Conservation (phyloP, 2,113 vertebrate species). For the Himantopus leucocephalus region DNA sequence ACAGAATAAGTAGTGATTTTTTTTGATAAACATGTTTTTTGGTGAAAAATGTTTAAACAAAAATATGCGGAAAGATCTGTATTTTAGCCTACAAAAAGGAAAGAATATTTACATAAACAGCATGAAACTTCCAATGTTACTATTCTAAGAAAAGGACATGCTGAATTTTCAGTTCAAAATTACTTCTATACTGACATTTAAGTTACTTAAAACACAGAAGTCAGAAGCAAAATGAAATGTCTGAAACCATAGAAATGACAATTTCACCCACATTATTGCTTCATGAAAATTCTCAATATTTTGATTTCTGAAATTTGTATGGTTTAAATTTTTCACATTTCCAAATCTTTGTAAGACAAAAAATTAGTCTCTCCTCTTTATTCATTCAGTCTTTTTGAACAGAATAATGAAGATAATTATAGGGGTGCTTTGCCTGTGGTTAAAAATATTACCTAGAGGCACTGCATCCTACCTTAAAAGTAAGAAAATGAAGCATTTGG, state of each 20-base stretch:
- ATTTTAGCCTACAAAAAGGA: background rate
- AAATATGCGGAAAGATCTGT: background rate
- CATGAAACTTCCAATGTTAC: background rate
- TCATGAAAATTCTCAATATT: background rate
- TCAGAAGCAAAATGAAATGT: background rate
- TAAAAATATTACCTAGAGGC: background rate
- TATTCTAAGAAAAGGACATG: background rate
- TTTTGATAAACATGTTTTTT: background rate
- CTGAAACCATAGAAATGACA: background rate
- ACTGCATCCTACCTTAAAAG: background rate
- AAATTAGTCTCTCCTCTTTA: background rate
- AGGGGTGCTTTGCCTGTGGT: background rate
- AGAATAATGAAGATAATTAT: background rate
- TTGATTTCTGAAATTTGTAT: background rate
- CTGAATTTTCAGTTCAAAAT: background rate
- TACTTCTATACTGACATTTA: background rate
- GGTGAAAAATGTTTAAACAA: background rate
- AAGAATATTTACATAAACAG: background rate
- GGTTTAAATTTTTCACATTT: background rate
- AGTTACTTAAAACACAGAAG: background rate
- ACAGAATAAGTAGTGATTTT: background rate
- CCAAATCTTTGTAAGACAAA: background rate
- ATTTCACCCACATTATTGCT: background rate
- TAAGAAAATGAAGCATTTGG: background rate
- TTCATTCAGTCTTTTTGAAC: background rate